Conservation (phyloP, 2,888 invertebrate species). For the Rhopalosiphum nymphaeae region DNA sequence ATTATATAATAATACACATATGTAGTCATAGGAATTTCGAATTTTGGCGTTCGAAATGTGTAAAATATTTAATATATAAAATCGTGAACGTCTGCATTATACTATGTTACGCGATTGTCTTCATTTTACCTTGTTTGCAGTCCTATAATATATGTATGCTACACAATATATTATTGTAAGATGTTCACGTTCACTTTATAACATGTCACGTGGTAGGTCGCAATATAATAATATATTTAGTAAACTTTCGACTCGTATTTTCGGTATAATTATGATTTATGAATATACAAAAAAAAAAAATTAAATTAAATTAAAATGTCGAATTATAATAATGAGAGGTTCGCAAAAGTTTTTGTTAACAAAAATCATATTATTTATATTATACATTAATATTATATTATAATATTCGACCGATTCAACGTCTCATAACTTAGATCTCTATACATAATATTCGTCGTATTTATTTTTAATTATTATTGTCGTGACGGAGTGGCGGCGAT, state of each 20-base stretch:
- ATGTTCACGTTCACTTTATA: background rate
- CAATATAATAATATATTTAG: background rate
- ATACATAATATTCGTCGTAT: background rate
- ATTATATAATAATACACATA: background rate
- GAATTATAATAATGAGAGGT: background rate
- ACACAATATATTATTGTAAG: background rate
- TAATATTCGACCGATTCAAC: background rate
- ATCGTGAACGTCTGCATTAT: background rate
- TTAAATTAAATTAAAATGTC: background rate
- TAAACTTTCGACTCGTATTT: conserved; percentile 5
- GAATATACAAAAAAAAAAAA: background rate
- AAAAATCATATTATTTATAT: background rate
- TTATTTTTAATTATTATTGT: background rate
- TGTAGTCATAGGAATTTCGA: conserved; percentile 6
- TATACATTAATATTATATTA: too few species aligned
- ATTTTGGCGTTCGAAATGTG: conserved; percentile 12
- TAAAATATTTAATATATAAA: conserved; percentile 51
- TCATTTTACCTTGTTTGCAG: background rate
- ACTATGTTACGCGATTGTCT: background rate
- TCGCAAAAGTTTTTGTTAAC: conserved; percentile 12
- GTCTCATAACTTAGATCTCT: background rate
- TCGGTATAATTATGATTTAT: background rate
- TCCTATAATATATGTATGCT: background rate
- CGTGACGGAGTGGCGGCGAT: background rate
- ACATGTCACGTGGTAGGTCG: background rate